Percentiles rank a stretch among this genome's conserved stretches.
Evolutionary conservation across 2,113 vertebrate genomes (phyloP).

Genomic region (Tachuris rubrigastra): DNA sequence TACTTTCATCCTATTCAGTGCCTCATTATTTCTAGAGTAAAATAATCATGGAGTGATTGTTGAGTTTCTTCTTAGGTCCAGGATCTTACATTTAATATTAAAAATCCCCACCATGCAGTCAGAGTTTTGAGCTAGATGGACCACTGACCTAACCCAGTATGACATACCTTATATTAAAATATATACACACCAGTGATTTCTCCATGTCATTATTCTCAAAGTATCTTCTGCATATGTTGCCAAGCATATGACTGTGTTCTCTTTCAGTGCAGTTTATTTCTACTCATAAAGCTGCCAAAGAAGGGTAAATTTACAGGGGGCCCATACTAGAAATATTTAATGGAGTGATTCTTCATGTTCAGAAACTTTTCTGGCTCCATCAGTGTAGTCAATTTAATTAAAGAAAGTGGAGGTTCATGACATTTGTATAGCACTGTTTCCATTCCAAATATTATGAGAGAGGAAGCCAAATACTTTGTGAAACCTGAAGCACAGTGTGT

Average conservation of each 20-base stretch:
- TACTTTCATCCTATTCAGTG: neutral
- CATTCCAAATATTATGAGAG: neutral
- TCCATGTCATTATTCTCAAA: neutral
- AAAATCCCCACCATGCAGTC: neutral
- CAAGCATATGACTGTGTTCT: neutral
- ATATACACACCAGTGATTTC: neutral
- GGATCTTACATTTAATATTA: neutral
- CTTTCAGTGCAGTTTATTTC: neutral
- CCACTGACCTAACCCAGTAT: neutral
- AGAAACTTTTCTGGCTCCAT: neutral
- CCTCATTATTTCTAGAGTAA: neutral
- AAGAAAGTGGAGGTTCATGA: neutral
- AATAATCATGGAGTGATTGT: neutral
- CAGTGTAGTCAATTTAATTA: neutral
- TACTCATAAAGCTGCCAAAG: neutral
- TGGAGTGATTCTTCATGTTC: neutral
- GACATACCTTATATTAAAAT: neutral
- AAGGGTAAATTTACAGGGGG: neutral
- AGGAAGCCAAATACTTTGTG: conserved; percentile 5
- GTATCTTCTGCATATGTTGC: neutral
- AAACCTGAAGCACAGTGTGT: neutral
- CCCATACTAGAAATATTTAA: neutral
- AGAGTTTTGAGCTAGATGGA: neutral
- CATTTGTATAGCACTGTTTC: neutral
- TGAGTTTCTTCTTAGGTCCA: neutral